Conservation (phyloP, 2,797 vertebrate species). For the Anguilla anguilla region DNA sequence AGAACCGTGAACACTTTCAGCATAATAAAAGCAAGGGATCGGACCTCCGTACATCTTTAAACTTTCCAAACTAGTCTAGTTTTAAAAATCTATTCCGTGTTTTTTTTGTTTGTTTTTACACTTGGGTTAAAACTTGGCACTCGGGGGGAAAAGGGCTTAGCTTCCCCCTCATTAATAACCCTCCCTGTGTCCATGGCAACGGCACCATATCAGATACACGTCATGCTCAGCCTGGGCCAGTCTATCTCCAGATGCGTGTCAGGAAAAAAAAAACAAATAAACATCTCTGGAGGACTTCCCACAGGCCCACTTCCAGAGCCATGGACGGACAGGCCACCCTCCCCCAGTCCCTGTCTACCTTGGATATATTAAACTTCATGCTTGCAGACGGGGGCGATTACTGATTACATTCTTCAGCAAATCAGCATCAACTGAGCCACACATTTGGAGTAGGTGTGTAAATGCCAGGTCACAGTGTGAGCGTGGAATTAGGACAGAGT, state of each 20-base stretch:
- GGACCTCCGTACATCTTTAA: neutral
- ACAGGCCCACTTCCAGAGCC: slow-evolving; percentile 55
- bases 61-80: neutral
- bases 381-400: neutral
- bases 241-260: slow-evolving; percentile 54
- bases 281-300: slow-evolving; percentile 60
- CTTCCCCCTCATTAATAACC: slow-evolving; percentile 51
- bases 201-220: slow-evolving; percentile 67
- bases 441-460: neutral
- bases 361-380: neutral
- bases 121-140: slow-evolving; percentile 28
- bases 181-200: slow-evolving; percentile 47
- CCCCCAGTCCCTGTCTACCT: neutral
- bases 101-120: slow-evolving; percentile 6
- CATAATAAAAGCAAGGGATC: neutral
- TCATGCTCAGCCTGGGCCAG: slow-evolving; percentile 51
- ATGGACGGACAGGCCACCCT: neutral
- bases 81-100: neutral
- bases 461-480: neutral
- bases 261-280: slow-evolving; percentile 64
- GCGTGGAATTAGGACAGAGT: neutral
- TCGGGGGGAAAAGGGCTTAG: slow-evolving; percentile 42
- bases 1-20: neutral
- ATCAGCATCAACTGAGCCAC: neutral
- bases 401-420: neutral